Conservation (phyloP, 1,140 invertebrate genomes). For the Aricia agestis region DNA sequence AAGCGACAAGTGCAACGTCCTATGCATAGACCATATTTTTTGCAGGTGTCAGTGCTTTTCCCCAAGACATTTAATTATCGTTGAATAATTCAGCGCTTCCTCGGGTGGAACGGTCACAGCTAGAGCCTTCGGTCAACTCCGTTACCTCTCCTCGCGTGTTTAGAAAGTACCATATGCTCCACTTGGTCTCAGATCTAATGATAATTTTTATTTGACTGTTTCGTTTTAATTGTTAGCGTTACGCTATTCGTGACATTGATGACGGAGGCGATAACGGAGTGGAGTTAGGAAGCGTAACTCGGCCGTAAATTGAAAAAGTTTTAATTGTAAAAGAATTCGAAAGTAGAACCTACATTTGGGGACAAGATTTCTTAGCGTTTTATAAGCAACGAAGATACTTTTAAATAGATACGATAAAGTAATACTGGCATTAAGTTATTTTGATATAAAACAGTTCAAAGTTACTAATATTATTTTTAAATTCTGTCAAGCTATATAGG, state of each 20-base stretch:
- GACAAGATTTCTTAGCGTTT: neutral
- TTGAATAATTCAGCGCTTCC: slow-evolving; percentile 62
- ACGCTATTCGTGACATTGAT: slow-evolving; percentile 8
- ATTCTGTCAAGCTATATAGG: no score
- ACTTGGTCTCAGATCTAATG: slow-evolving; percentile 9
- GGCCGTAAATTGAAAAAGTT: neutral
- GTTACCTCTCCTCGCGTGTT: slow-evolving; percentile 35
- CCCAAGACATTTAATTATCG: slow-evolving; percentile 69
- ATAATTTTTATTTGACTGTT: slow-evolving; percentile 11
- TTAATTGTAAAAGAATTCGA: neutral
- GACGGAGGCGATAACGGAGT: neutral
- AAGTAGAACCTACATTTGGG: neutral
- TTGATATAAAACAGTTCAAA: no score
- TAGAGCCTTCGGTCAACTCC: slow-evolving; percentile 40
- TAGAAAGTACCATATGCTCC: slow-evolving; percentile 29
- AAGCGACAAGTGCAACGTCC: neutral
- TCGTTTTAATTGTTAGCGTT: slow-evolving; percentile 8
- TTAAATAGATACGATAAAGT: no score
- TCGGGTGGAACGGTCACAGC: slow-evolving; percentile 57
- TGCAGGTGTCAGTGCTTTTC: slow-evolving; percentile 62
- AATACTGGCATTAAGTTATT: no score
- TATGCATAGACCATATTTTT: neutral
- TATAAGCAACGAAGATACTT: no score
- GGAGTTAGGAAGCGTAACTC: neutral
- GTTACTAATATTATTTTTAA: no score